phyloP scores from a whole-genome alignment of 2,888 invertebrate genomes.

The Philereme vetulata region DNA sequence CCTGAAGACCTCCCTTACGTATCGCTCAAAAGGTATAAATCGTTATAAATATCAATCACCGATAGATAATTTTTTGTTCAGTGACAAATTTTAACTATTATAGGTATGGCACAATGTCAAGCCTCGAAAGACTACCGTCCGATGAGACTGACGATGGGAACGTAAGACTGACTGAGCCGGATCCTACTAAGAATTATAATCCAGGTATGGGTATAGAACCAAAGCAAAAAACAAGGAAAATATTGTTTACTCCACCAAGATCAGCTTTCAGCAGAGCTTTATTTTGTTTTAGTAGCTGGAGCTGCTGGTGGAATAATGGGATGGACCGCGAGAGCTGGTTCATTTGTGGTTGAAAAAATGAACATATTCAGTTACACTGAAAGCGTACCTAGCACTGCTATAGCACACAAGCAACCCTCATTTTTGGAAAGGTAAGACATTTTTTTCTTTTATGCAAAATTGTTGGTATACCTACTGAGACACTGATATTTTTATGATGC shows the following conservation, averaged over 20 bases:
- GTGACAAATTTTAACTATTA: slow-evolving; percentile 42
- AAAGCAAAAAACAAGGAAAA: no score
- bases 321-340: slow-evolving; percentile 92
- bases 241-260: no score
- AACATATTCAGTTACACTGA: slow-evolving; percentile 80
- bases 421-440: slow-evolving; percentile 74
- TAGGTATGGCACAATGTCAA: slow-evolving; percentile 88
- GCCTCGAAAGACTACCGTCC: slow-evolving; percentile 87
- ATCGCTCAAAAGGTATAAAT: slow-evolving; percentile 83
- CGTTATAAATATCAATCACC: slow-evolving; percentile 31
- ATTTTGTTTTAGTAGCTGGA: slow-evolving; percentile 51
- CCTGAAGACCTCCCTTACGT: slow-evolving; percentile 90
- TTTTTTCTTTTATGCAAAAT: not conserved
- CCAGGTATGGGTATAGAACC: slow-evolving; percentile 49
- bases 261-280: not conserved
- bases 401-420: slow-evolving; percentile 77
- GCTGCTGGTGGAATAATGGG: slow-evolving; percentile 84
- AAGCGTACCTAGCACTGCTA: slow-evolving; percentile 70
- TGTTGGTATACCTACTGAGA: no score
- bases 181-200: slow-evolving; percentile 60
- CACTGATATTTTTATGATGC: no score
- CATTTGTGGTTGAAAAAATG: slow-evolving; percentile 93
- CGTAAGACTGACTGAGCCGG: slow-evolving; percentile 74
- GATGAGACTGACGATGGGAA: slow-evolving; percentile 85
- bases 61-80: slow-evolving; percentile 22